Evolutionary conservation across 2,113 vertebrate genomes (phyloP).

Genomic region (Aegithalos caudatus): DNA sequence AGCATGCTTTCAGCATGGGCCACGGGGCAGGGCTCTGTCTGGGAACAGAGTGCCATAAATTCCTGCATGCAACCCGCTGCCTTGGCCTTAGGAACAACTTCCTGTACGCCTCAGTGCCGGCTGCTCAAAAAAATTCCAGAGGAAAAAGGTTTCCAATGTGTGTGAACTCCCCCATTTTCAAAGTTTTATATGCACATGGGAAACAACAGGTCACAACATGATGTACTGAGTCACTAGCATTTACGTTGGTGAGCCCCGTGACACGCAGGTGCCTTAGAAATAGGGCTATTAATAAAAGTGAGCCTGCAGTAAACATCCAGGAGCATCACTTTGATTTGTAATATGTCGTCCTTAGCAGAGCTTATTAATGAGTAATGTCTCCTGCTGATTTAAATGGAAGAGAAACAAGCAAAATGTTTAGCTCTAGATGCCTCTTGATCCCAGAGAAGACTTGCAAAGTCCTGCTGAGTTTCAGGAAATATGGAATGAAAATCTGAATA

Average conservation of each 20-base stretch:
- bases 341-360: background rate
- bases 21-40: rapidly evolving
- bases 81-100: background rate
- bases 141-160: background rate
- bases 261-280: background rate
- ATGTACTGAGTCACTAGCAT: background rate
- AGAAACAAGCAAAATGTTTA: conserved; percentile 12
- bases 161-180: background rate
- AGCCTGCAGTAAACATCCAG: background rate
- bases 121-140: background rate
- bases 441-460: conserved; percentile 67
- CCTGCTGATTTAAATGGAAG: conserved; percentile 1
- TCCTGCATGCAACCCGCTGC: background rate
- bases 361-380: background rate
- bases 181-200: background rate
- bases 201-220: background rate
- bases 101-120: background rate
- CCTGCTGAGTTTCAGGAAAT: conserved; percentile 27
- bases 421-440: conserved; percentile 55
- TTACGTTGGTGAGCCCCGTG: background rate
- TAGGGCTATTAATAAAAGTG: background rate
- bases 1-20: background rate
- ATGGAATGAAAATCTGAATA: conserved; percentile 70
- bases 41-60: background rate
- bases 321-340: background rate